Evolutionary conservation across 2,888 invertebrate species (phyloP).

Genomic region (Drosophila nigritarsus): DNA sequence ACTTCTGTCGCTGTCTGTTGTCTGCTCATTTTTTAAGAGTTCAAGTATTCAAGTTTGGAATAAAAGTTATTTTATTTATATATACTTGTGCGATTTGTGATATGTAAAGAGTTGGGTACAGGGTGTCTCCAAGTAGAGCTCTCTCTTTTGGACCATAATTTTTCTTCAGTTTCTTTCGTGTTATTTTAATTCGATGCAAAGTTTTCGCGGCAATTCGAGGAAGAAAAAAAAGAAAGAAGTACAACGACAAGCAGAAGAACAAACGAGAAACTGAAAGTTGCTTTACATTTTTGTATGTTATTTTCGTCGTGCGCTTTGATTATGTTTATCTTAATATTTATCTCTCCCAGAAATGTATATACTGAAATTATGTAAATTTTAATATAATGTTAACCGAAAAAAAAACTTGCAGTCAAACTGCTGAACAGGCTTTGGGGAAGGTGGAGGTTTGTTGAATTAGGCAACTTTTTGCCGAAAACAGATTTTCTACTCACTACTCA

Average conservation of each 20-base stretch:
- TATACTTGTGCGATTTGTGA: not conserved
- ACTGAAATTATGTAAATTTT: constrained; percentile 76
- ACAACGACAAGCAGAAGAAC: constrained; percentile 3
- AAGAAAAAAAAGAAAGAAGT: not conserved
- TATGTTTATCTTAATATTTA: constrained; percentile 74
- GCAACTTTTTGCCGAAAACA: constrained; percentile 22
- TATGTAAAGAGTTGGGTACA: not conserved
- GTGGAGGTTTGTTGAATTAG: not conserved
- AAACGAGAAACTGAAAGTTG: constrained; percentile 51
- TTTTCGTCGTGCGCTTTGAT: constrained; percentile 64
- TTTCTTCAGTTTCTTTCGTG: constrained; percentile 22
- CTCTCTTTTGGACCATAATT: not conserved
- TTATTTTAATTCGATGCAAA: constrained; percentile 68
- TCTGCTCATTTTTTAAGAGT: not conserved
- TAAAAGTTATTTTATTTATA: not conserved
- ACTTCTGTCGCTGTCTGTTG: not conserved
- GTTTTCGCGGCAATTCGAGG: constrained; percentile 42
- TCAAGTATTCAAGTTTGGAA: not conserved
- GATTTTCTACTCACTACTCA: constrained; percentile 1
- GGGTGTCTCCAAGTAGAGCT: not conserved
- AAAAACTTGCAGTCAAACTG: constrained; percentile 9
- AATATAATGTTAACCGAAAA: constrained; percentile 70
- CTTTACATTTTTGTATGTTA: constrained; percentile 65
- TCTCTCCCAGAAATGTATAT: constrained; percentile 29
- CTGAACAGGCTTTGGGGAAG: not conserved